Evolutionary conservation across 1,140 invertebrate species (phyloP).

Genomic region (Cryptotermes secundus): DNA sequence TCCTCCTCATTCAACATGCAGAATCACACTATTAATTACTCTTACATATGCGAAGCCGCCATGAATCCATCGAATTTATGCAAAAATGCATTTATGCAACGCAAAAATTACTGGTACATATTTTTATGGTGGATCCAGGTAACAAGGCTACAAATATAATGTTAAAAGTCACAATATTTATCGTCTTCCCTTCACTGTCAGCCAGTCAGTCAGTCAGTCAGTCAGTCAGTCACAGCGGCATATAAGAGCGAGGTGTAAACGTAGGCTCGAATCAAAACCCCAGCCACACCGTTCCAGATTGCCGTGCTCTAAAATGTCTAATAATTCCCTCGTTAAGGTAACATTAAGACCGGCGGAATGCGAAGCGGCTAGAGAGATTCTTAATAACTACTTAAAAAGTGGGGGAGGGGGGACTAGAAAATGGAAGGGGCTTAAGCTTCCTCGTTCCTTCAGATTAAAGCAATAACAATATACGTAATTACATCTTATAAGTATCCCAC

Average conservation of each 20-base stretch:
- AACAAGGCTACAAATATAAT: no score
- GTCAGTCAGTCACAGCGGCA: background rate
- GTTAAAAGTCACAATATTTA: background rate
- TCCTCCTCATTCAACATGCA: no score
- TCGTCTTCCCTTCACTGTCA: background rate
- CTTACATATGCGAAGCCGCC: no score
- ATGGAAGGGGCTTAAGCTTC: background rate
- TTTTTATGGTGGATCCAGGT: background rate
- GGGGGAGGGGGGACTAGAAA: background rate
- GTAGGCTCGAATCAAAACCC: background rate
- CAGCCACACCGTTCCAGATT: background rate
- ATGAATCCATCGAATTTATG: no score
- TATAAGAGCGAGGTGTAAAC: background rate
- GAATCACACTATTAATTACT: no score
- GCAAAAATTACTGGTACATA: no score
- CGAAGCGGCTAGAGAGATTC: background rate
- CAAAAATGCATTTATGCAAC: no score
- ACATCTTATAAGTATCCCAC: background rate
- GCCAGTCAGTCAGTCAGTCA: no score
- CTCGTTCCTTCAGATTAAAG: background rate
- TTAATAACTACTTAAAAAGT: background rate
- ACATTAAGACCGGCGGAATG: background rate
- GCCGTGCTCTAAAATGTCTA: background rate
- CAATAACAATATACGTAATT: conserved; percentile 9
- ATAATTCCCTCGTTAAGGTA: conserved; percentile 17